Evolutionary conservation across 1,140 invertebrate species (phyloP), one percentile per base, ranked within the genome.

Genomic region (Drosophila pruinosa): DNA sequence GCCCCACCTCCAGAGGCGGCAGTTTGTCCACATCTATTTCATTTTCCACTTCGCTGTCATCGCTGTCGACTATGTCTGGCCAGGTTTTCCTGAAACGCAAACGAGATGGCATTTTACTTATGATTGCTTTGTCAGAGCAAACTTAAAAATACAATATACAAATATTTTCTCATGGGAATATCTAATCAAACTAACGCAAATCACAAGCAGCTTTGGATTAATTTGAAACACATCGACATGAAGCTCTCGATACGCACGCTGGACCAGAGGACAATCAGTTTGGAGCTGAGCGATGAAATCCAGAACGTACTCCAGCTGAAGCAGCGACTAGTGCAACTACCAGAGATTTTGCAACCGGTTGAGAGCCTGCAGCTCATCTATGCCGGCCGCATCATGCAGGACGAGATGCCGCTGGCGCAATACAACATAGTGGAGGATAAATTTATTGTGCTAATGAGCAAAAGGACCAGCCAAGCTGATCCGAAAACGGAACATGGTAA

Each of bases 1-100:
- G 93, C 68, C 91, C 93, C 72, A 95, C 93, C 90, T 94, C 93
- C 89, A 95, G 86, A 47, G 93, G 93, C 72, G 90, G 86, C 28
- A 91, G 58, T 82, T 91, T 91, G 31, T 91, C 91, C 53, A 91
- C 82, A 72, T 91, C 91, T 78, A 91, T 88, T 61, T 91, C 88
- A 50, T 86, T 89, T 43, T 91, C 90, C 63, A 89, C 76, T 64
- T 91, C 91, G 70, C 90, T 91, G 77, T 91, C 91, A 64, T 91
- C 91, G 67, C 90, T 91, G 56, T 91, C 91, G 28, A 74, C 74
- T 10, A 86, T 12, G 19, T 91, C 90, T 75, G 74, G 86, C 90
- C 90, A 91, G 64, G 71, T 59, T 91, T 91, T 90, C 45, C 83
- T 90, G 58, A 4, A 85, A 79, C 21, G 59, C 14, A 62, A 59